Base-by-base conservation (phyloP, 1,140 invertebrate species). In the Macrobrachium rosenbergii region DNA sequence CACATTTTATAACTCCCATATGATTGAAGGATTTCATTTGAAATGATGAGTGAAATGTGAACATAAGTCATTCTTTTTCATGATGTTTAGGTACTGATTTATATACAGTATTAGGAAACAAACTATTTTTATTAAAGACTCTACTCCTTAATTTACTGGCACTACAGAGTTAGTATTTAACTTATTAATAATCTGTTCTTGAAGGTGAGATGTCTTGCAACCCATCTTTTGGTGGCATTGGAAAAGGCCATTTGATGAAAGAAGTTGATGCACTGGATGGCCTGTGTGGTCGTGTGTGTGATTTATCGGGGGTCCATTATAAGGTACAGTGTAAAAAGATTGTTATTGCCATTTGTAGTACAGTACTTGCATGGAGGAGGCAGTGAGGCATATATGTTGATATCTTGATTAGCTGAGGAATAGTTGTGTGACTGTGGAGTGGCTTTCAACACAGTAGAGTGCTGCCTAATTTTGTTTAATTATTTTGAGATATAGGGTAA, bases 171-270 rank as follows among this genome's bases (percentile, higher is more conserved):
- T n/a, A 37, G 21, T 45, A 52, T 23, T n/a, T 63, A 21, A 0
- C n/a, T 88, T 28, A 16, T 28, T 6, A 5, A 89, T 43, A 62
- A 64, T 43, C 6, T 78, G 45, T 19, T 89, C 72, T 91, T 92
- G 52, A 87, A 96, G 96, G 97, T 72, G 98, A 97, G 92, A 99
- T 99, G 98, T 98, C 97, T 1, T 99, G 98, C 90, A 99, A 99
- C 93, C 97, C 97, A 69, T 97, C 96, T 17, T 99, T 99, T 93
- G 98, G 98, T 79, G 98, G 98, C 28, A 98, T 99, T 90, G 98
- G 98, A 3, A 99, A 99, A 93, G 98, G 97, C 0, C 97, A 99
- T 93, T 92, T 99, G 64, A 96, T 99, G 94, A 94, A 94, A 91
- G 98, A 99, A 94, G 92, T 99, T 37, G 98, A 99, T 93, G 98